These are phyloP conservation scores for Microctenopoma lineatum DNA, from an alignment of 2,797 vertebrate genomes.

Conservation along the genomic window DNA sequence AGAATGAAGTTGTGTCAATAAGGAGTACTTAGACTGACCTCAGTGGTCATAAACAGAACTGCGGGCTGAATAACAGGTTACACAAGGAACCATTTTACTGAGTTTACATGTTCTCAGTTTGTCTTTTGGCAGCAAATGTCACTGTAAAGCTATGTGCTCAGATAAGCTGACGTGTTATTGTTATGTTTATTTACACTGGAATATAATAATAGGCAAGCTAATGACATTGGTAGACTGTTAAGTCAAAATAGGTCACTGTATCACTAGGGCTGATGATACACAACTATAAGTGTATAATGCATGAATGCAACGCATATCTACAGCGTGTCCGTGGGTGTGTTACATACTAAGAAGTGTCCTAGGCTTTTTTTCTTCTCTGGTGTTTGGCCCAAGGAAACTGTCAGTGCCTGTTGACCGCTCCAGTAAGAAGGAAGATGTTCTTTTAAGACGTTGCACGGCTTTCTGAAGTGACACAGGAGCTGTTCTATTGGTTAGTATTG, in stretches of 20 bases:
- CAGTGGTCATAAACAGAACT: not conserved
- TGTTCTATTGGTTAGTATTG: conserved; percentile 25
- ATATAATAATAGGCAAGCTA: not conserved
- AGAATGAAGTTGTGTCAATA: not conserved
- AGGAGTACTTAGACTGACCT: not conserved
- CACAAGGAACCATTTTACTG: not conserved
- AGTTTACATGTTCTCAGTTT: not conserved
- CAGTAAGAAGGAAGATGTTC: conserved; percentile 56
- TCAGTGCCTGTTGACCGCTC: conserved; percentile 67
- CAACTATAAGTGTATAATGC: not conserved
- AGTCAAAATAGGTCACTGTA: not conserved
- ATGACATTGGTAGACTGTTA: not conserved
- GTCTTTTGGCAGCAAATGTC: not conserved
- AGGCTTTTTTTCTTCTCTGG: conserved; percentile 59
- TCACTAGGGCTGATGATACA: not conserved
- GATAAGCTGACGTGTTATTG: too few species aligned
- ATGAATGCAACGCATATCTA: not conserved
- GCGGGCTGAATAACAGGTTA: not conserved
- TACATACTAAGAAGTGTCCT: conserved; percentile 46
- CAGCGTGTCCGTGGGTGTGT: conserved; percentile 30
- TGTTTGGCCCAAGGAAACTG: conserved; percentile 70
- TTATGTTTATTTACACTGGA: too few species aligned
- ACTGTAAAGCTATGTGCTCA: too few species aligned
- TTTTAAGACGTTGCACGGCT: conserved; percentile 51
- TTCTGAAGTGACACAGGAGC: conserved; percentile 24